Evolutionary conservation across 2,888 invertebrate species (phyloP).

Genomic region (Troglohyphantes excavatus): DNA sequence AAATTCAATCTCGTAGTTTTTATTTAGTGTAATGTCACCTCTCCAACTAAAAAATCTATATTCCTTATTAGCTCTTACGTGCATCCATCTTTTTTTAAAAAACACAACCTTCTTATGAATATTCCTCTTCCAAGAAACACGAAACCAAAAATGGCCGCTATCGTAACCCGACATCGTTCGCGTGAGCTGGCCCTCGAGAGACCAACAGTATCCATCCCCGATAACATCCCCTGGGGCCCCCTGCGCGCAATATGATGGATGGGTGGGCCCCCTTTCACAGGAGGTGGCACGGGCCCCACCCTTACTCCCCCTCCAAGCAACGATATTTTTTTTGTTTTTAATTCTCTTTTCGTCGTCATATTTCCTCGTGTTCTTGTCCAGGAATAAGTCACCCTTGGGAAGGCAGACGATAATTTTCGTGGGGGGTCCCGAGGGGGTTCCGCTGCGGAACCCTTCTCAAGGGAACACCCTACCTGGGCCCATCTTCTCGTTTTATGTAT

Average conservation of each 20-base stretch:
- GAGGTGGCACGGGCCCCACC: conserved; percentile 35
- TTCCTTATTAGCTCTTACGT: no score
- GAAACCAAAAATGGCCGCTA: background rate
- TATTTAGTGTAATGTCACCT: no score
- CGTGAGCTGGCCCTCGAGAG: conserved; percentile 12
- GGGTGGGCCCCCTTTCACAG: conserved; percentile 65
- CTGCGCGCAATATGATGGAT: conserved; percentile 60
- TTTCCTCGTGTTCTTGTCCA: conserved; percentile 25
- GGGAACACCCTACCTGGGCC: conserved; percentile 15
- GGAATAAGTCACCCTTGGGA: conserved; percentile 48
- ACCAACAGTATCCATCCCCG: conserved; percentile 9
- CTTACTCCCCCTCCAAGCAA: background rate
- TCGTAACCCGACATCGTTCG: background rate
- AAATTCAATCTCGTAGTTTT: no score
- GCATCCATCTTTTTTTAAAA: no score
- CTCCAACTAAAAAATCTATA: no score
- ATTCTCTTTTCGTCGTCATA: background rate
- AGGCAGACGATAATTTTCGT: conserved; percentile 66
- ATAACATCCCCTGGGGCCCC: conserved; percentile 40
- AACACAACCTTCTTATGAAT: no score
- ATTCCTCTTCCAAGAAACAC: background rate
- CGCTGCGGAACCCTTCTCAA: background rate
- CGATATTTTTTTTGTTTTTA: background rate
- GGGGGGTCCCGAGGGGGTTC: conserved; percentile 13
- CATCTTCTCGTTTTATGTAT: background rate